Percentiles rank a stretch among this genome's conserved stretches.
Evolutionary conservation across 1,140 invertebrate species (phyloP).

Genomic region (Dendroctonus valens): DNA sequence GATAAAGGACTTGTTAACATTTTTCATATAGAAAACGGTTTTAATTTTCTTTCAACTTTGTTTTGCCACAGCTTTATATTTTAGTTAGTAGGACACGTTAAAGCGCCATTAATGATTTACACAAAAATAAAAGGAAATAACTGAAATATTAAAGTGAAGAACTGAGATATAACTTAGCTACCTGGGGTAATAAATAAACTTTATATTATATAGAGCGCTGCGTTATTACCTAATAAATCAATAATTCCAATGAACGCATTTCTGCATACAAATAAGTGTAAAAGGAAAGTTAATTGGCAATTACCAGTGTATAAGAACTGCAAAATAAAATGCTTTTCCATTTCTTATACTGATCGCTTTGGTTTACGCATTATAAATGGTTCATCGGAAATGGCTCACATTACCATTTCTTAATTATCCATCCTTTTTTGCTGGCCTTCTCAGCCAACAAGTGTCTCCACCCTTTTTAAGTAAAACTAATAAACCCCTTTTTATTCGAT

Average conservation of each 20-base stretch:
- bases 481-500: no score
- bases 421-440: constrained; percentile 14
- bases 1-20: not conserved
- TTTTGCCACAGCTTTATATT: not conserved
- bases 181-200: constrained; percentile 30
- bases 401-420: constrained; percentile 35
- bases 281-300: constrained; percentile 37
- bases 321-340: constrained; percentile 35
- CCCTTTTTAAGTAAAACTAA: no score
- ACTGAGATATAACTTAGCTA: constrained; percentile 22
- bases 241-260: constrained; percentile 35
- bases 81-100: constrained; percentile 2
- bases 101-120: constrained; percentile 10
- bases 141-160: constrained; percentile 22
- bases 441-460: no score
- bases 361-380: constrained; percentile 22
- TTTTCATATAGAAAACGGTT: constrained; percentile 2
- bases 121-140: constrained; percentile 24
- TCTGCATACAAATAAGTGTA: constrained; percentile 38
- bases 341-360: constrained; percentile 30
- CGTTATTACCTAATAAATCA: constrained; percentile 38
- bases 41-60: not conserved
- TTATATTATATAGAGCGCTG: constrained; percentile 33
- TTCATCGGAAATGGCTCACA: constrained; percentile 31
- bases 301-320: constrained; percentile 35